Base-by-base conservation (phyloP, 2,888 invertebrate species). In the Heliconius cydno region DNA sequence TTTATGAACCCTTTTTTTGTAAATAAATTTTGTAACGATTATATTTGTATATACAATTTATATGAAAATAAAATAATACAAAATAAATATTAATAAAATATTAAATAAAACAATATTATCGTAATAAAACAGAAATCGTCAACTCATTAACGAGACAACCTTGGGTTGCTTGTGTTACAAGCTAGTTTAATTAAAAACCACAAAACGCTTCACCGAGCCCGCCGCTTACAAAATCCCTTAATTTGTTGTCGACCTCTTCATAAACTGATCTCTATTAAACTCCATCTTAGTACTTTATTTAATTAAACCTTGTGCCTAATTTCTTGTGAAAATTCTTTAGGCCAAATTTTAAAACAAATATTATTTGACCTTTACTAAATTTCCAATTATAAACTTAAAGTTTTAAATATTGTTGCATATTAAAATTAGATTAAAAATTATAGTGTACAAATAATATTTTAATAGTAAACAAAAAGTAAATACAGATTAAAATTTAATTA, bases 161-260 rank as follows among this genome's bases (percentile, higher is more conserved):
- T 94, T 94, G 92, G 89, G 83, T 86, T 81, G 87, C 90, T 90
- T 86, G 89, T 87, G n/a, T n/a, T n/a, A n/a, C n/a, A n/a, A n/a
- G n/a, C n/a, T n/a, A 83, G 91, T 92, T 93, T 94, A 94, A 94
- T 94, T 94, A 94, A 92, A 93, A 94, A 88, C 85, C 87, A 87
- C 86, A 88, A 86, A 90, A 92, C 93, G 93, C 91, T 92, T 88
- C 92, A 90, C 68, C 90, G 91, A 86, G 84, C 90, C 87, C 86
- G 88, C 84, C 87, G 88, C 88, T 94, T 93, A 90, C 92, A 92
- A 93, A 94, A 92, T 65, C 92, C 90, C 89, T 90, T 90, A 88
- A 90, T 89, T 91, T 80, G 82, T 71, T 83, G 80, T 82, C 80
- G 81, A 76, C 79, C 74, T 79, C 28, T 81, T 79, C 82, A 78